These are phyloP conservation scores for Scaptomyza cyrtandrae DNA, from an alignment of 2,888 invertebrate species.

Conservation along the genomic window DNA sequence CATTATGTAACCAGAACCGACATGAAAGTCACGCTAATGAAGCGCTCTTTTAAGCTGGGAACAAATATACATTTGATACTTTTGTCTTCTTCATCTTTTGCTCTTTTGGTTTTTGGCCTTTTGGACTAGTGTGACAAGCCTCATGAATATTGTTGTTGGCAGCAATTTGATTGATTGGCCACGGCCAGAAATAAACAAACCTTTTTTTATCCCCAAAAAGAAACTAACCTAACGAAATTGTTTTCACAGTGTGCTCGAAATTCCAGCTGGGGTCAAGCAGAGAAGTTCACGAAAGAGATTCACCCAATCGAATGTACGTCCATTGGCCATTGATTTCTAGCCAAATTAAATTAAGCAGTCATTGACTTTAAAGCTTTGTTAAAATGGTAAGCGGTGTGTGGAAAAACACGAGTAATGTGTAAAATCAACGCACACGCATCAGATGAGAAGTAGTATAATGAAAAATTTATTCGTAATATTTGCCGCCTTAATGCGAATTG, in stretches of 20 bases:
- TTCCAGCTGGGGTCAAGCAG: constrained; percentile 54
- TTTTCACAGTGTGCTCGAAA: constrained; percentile 65
- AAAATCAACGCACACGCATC: constrained; percentile 23
- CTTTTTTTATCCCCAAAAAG: constrained; percentile 26
- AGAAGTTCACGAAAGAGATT: constrained; percentile 41
- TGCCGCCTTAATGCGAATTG: constrained; percentile 46
- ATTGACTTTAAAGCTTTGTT: constrained; percentile 61
- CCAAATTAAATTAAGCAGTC: constrained; percentile 77
- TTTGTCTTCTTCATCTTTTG: constrained; percentile 38
- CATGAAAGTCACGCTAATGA: constrained; percentile 70
- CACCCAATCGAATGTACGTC: constrained; percentile 36
- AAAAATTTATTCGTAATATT: constrained; percentile 40
- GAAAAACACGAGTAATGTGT: constrained; percentile 10
- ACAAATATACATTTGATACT: constrained; percentile 62
- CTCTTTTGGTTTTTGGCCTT: not conserved
- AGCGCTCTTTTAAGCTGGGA: constrained; percentile 42
- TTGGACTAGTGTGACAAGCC: constrained; percentile 35
- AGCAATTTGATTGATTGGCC: constrained; percentile 71
- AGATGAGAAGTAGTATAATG: constrained; percentile 19
- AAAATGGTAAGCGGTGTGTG: constrained; percentile 1
- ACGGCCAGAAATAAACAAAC: constrained; percentile 58
- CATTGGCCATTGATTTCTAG: constrained; percentile 69
- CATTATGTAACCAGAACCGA: constrained; percentile 74
- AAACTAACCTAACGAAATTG: constrained; percentile 59
- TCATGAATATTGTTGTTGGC: constrained; percentile 25